These are phyloP conservation scores for Chrysomela aeneicollis DNA, from an alignment of 2,888 invertebrate genomes.

Conservation along the genomic window DNA sequence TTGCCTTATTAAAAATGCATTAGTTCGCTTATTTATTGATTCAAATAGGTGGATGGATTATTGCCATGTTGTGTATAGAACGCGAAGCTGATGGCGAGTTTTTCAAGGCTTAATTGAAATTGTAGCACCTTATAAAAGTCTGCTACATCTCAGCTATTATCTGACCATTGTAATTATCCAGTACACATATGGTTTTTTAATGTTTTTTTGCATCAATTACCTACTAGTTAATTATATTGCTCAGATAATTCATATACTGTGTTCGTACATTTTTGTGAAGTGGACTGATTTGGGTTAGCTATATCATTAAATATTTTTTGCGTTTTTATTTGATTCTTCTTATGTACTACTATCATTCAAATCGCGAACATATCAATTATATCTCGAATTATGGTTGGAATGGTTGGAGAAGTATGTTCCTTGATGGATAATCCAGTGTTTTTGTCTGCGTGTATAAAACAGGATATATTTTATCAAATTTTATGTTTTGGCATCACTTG, in stretches of 20 bases:
- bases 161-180: constrained; percentile 22
- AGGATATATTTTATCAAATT: too few relatives aligned
- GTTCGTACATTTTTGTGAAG: neutral
- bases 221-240: constrained; percentile 13
- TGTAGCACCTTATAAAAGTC: constrained; percentile 42
- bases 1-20: constrained; percentile 60
- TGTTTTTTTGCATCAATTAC: constrained; percentile 11
- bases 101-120: constrained; percentile 44
- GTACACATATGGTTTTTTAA: constrained; percentile 1
- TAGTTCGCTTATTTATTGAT: constrained; percentile 59
- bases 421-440: too few relatives aligned
- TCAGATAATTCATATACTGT: neutral
- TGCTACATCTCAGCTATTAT: constrained; percentile 28
- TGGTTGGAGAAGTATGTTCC: neutral
- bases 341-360: neutral
- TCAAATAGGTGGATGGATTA: constrained; percentile 55
- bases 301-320: constrained; percentile 14
- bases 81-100: constrained; percentile 30
- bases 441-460: too few relatives aligned
- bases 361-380: neutral
- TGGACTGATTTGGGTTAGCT: neutral
- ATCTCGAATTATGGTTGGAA: too few relatives aligned
- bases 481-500: too few relatives aligned
- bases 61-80: constrained; percentile 35
- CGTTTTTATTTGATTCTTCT: neutral